Base-by-base conservation (phyloP, 2,113 vertebrate genomes). In the Cisticola juncidis region DNA sequence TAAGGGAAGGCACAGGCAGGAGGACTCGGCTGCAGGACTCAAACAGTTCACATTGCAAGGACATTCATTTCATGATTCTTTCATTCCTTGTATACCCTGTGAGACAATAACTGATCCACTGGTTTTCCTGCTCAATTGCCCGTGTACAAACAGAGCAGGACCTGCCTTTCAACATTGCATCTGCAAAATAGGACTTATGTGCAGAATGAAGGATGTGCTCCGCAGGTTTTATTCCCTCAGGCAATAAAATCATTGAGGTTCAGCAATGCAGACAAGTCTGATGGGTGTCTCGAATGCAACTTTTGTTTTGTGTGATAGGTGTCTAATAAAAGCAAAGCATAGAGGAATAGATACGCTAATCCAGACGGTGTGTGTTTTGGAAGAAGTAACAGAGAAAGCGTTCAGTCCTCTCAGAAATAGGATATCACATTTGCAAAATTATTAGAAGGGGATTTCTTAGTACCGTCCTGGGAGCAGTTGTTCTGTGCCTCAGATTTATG, bases 361-460 rank as follows among this genome's bases (percentile, higher is more conserved):
- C 58, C 21, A 26, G 33, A n/a, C 1, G 1, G 8, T 42, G 11
- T 23, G 57, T 81, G 40, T 24, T 50, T 68, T 69, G 45, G 38
- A 79, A 79, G 57, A 91, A 85, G 69, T 84, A 72, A 92, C 87
- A 45, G 53, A 50, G 64, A 60, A 86, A 56, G 35, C 2, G 4
- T 58, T 92, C 28, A 16, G 11, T 57, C 53, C 18, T 86, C 28
- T 81, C 28, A 51, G 66, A 92, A 93, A 50, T 13, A 17, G 50
- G 5, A 13, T 48, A 53, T 66, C 42, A 24, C n/a, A 88, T 60
- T 69, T 51, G 33, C 23, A 60, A 22, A 74, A 81, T 65, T 86
- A 76, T 42, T 93, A 45, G 33, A 92, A 94, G 36, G 33, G 48
- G 31, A 84, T 92, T 96, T 94, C 83, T 89, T 87, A 68, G 64